These are phyloP conservation scores for Brachypteracias leptosomus DNA, from an alignment of 2,113 vertebrate species.

Conservation along the genomic window DNA sequence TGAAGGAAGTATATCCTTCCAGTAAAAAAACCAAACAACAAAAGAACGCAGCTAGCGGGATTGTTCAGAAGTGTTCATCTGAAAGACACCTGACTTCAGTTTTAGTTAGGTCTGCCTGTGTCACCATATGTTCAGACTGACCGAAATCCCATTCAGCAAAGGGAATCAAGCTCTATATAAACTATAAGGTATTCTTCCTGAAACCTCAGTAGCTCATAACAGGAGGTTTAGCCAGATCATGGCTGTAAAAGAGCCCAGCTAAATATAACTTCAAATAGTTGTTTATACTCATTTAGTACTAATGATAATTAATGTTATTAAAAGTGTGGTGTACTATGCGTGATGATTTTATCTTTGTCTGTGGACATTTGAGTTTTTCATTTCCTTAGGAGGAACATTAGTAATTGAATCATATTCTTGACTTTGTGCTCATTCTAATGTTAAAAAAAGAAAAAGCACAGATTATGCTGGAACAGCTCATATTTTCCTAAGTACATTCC, in stretches of 20 bases:
- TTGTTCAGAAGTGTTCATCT: not conserved
- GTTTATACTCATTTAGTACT: not conserved
- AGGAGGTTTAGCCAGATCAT: not conserved
- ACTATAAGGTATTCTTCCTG: not conserved
- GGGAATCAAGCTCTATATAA: not conserved
- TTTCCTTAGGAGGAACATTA: not conserved
- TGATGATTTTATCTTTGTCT: not conserved
- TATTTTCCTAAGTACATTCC: not conserved
- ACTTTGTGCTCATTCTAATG: not conserved
- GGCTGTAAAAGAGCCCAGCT: not conserved
- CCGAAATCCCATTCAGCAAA: not conserved
- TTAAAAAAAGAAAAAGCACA: conserved; percentile 5
- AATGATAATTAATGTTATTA: not conserved
- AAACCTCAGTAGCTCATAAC: not conserved
- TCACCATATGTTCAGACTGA: not conserved
- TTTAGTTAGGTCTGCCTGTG: not conserved
- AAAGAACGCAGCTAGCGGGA: not conserved
- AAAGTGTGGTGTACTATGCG: not conserved
- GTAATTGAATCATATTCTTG: not conserved
- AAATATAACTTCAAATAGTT: not conserved
- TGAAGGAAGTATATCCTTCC: not conserved
- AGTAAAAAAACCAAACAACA: not conserved
- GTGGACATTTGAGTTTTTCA: not conserved
- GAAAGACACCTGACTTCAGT: not conserved
- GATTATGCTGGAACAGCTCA: not conserved